Base-by-base conservation (phyloP, 1,140 invertebrate genomes). In the Hypsibius dujardini region DNA sequence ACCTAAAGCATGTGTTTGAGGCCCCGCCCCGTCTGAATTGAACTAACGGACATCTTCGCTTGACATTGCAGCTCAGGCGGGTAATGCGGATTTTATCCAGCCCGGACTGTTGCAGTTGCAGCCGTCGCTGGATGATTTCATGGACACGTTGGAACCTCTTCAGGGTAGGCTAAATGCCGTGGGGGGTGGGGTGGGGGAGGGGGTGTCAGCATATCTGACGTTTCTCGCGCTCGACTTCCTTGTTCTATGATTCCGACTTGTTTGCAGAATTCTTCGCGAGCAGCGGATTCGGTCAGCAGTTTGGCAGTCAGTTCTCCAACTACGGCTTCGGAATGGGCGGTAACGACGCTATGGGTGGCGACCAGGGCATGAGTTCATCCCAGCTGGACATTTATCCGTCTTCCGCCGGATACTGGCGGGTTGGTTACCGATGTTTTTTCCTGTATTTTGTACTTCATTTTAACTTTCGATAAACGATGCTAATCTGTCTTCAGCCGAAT, bases 101-200 rank as follows among this genome's bases (percentile, higher is more conserved):
- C 95, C 95, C 70, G 95, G 92, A 78, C 84, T 98, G 74, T 87
- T 94, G 70, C 92, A 94, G 71, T 82, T 98, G 56, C 95, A 98
- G 79, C 95, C 94, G 72, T 94, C 92, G 82, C 84, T 98, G 74
- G 93, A 97, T 78, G 95, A 98, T 81, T 92, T 92, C 79, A 92
- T 89, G 76, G 85, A 90, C 77, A 87, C 89, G 77, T 75, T 80
- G 56, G 79, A 76, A 70, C 73, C 74, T 40, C 69, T 75, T 46
- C 71, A 75, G 70, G 76, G 76, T 76, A 73, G 42, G 42, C 3
- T 7, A 47, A 12, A 67, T 56, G 50, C 50, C 7, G 50, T n/a
- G 12, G 12, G 62, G 3, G 62, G 3, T 42, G 12, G 12, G 62
- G n/a, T 12, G 45, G 12, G 62, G 45, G 12, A 67, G 12, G 12